A percentile compares a stretch with the other conserved stretches of the same genome.
Evolutionary conservation across 2,888 invertebrate species (phyloP).

Genomic region (Dascillus cervinus): DNA sequence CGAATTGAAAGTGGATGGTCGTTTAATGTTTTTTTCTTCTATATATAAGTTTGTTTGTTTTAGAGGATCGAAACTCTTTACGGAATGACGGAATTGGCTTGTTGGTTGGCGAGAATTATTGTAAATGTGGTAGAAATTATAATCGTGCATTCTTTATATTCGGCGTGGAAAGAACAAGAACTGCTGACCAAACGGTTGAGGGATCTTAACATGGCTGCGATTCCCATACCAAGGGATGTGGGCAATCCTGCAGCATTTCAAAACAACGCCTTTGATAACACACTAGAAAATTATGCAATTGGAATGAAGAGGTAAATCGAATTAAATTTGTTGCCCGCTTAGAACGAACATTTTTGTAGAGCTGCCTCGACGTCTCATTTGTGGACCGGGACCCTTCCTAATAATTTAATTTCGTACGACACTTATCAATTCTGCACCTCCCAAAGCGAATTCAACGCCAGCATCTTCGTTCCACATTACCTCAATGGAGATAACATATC

Average conservation of each 20-base stretch:
- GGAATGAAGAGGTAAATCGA: slow-evolving; percentile 23
- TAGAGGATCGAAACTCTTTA: slow-evolving; percentile 44
- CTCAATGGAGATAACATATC: slow-evolving; percentile 12
- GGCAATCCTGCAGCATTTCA: slow-evolving; percentile 32
- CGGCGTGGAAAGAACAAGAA: slow-evolving; percentile 48
- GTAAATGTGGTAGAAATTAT: slow-evolving; percentile 43
- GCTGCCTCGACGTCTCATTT: slow-evolving; percentile 33
- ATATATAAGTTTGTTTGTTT: slow-evolving; percentile 18
- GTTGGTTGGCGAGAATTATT: slow-evolving; percentile 43
- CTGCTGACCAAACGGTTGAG: slow-evolving; percentile 42
- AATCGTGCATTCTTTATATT: slow-evolving; percentile 46
- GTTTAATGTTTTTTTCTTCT: background rate
- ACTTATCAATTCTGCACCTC: slow-evolving; percentile 37
- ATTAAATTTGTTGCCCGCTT: too few relatives aligned
- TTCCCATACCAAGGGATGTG: slow-evolving; percentile 29
- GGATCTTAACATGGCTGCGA: slow-evolving; percentile 40
- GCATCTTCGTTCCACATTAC: slow-evolving; percentile 33
- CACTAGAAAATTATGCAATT: slow-evolving; percentile 29
- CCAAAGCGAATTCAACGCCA: slow-evolving; percentile 43
- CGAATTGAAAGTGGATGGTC: too few relatives aligned
- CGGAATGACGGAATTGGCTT: slow-evolving; percentile 45
- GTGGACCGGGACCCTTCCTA: slow-evolving; percentile 31
- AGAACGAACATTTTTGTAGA: slow-evolving; percentile 20
- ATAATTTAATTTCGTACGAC: slow-evolving; percentile 33
- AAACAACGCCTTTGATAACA: slow-evolving; percentile 38